Evolutionary conservation across 1,140 invertebrate species (phyloP), one percentile per base, ranked within the genome.

Genomic region (Aleiodes sp.): DNA sequence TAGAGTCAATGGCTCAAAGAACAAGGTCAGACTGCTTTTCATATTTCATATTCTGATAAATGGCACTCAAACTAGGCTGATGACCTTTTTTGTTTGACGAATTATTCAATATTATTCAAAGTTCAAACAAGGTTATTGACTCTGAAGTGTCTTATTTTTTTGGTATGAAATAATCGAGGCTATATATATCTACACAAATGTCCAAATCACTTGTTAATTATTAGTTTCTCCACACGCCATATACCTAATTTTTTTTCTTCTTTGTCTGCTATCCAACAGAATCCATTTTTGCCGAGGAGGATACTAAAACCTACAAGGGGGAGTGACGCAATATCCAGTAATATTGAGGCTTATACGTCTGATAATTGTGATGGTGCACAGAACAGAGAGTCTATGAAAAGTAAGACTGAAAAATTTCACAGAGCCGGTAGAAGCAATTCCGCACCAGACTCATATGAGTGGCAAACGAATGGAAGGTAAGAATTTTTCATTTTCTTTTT

Each of bases 401-500:
- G 59, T 0, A 82, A 78, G 69, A 68, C 79, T 0, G 73, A 80
- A 62, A 70, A 76, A 56, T 84, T 83, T 60, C 78, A 83, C 52
- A 81, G 85, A 65, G 86, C 89, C n/a, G 91, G 90, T 14, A 84
- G 91, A 61, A 92, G 92, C 31, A 91, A 92, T 78, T 93, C 92
- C 9, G 92, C 92, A 19, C 92, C 92, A n/a, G 91, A 90, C 41
- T 89, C 90, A n/a, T 93, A 91, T 78, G 86, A 90, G 68, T 89
- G 88, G 84, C 87, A 83, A 14, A 67, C 77, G 31, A 83, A 86
- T 43, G 80, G 83, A 74, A 86, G 86, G 84, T 87, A 82, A 78
- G 74, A 21, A n/a, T 29, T 70, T 29, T 31, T 56, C 31, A 6
- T 56, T 3, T 35, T 65, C 21, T 63, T 28, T 66, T 57, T 21